Base-by-base conservation (phyloP, 64 coral and sea anemone genomes). In the Montipora sp. region DNA sequence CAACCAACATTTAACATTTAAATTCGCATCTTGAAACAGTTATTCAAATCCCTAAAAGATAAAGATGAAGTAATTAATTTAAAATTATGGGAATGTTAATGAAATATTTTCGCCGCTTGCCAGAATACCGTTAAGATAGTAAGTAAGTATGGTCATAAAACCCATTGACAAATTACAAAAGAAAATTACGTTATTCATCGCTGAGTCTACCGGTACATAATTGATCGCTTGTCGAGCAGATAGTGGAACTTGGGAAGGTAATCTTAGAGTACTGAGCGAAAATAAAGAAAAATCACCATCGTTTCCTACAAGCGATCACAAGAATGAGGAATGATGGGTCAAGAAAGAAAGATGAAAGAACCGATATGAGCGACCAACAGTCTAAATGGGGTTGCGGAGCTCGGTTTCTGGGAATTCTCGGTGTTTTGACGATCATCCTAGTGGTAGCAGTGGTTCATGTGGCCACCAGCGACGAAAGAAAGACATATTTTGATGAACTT, bases 401-500 rank as follows among this genome's bases (percentile, higher is more conserved):
- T 50, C 83, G 95, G 23, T 94, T 91, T 78, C 81, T 97, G 77
- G 95, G 92, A 5, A 97, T 97, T 61, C 94, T 61, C 51, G 95
- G 95, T 72, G 84, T 97, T 36, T 89, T 97, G 23, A 97, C 95
- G n/a, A 89, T 97, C 70, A 83, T 97, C 76, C 79, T 97, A 85
- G 95, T 97, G 45, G 90, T 97, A 20, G 93, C 88, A 21, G 95
- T 97, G 11, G 88, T 97, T 91, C 95, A 97, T 63, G 95, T 97
- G 67, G 95, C 95, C 14, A 97, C 89, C 81, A 97, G 92, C 81
- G 93, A 97, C 53, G 91, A 97, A 57, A 90, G 81, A 47, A 97
- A 94, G 76, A 97, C 83, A 55, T 94, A 94, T 97, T 97, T 97
- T 89, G 95, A 97, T 89, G 95, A 97, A 83, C 92, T 97, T 18